phyloP scores from a whole-genome alignment of 2,113 vertebrate genomes.

The Neolamprologus sp. region DNA sequence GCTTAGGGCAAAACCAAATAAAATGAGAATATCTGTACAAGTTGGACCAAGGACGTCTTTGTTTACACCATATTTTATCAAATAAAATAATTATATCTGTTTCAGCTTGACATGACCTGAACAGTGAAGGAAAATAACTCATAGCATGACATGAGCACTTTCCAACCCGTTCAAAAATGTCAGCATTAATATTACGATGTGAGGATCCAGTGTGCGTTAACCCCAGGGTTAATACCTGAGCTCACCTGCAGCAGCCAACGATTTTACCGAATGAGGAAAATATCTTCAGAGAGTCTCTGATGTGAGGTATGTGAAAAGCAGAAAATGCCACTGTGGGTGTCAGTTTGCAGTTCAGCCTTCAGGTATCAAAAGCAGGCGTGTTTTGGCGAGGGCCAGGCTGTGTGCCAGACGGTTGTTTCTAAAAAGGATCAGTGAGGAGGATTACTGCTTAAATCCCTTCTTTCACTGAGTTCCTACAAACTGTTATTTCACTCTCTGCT shows the following conservation, averaged over 20 bases:
- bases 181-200: background rate
- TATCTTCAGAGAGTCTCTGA: background rate
- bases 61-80: background rate
- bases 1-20: background rate
- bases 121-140: background rate
- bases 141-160: background rate
- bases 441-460: constrained; percentile 54
- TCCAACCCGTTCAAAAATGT: background rate
- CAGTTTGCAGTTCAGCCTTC: constrained; percentile 36
- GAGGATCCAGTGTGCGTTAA: background rate
- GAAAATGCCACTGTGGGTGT: constrained; percentile 46
- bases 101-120: background rate
- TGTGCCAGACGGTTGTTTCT: constrained; percentile 52
- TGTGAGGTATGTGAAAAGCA: background rate
- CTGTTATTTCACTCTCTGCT: constrained; percentile 41
- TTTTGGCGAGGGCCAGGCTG: constrained; percentile 28
- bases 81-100: background rate
- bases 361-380: constrained; percentile 59
- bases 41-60: background rate
- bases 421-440: constrained; percentile 54
- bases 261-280: background rate
- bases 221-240: background rate
- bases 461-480: constrained; percentile 48
- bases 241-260: background rate
- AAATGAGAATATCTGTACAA: background rate